Evolutionary conservation across 2,888 invertebrate species (phyloP).

Genomic region (Timema podura): DNA sequence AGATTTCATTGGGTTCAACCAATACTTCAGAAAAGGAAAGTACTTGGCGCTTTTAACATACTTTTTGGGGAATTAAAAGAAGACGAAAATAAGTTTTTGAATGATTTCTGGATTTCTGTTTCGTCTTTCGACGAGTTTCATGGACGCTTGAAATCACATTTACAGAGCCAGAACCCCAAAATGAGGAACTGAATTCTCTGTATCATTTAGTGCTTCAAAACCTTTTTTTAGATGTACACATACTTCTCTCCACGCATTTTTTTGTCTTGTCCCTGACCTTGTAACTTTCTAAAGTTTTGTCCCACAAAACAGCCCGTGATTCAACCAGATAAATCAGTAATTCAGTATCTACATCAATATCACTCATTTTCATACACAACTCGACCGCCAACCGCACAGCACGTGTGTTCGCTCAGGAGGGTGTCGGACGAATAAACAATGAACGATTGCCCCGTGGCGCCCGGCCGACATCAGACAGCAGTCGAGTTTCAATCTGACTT

Average conservation of each 20-base stretch:
- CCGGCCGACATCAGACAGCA: not conserved
- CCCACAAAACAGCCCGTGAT: constrained; percentile 14
- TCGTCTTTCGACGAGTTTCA: not conserved
- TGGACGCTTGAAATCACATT: not conserved
- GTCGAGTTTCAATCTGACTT: not conserved
- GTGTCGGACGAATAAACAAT: constrained; percentile 1
- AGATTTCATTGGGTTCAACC: not conserved
- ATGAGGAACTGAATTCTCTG: not conserved
- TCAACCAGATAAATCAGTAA: constrained; percentile 9
- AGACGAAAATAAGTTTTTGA: not conserved
- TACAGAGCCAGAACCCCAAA: not conserved
- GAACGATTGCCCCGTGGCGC: not conserved
- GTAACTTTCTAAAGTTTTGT: not conserved
- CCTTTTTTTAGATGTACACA: not conserved
- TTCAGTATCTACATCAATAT: not conserved
- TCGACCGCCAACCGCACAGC: not conserved
- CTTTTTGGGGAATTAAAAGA: not conserved
- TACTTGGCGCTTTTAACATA: not conserved
- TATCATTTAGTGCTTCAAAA: not conserved
- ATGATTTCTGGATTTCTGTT: not conserved
- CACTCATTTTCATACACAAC: not conserved
- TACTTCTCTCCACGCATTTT: not conserved
- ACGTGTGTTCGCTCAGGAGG: not conserved
- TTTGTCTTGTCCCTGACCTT: not conserved
- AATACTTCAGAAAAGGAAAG: not conserved